Evolutionary conservation across 1,140 invertebrate genomes (phyloP), one percentile per base, ranked within the genome.

Genomic region (Drosophila jambulina): DNA sequence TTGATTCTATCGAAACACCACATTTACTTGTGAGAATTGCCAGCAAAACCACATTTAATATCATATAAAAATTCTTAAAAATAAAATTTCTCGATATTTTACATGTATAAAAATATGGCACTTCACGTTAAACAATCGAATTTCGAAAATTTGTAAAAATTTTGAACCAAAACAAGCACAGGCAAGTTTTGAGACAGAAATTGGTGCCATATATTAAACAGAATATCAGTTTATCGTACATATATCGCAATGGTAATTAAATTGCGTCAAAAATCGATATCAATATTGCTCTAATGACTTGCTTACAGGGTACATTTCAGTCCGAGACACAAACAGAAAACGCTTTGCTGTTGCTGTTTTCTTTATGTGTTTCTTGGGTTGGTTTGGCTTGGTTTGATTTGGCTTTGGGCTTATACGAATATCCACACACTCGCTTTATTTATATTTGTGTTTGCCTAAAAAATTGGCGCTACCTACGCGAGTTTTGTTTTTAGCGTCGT

Each of bases 391-490:
- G 56, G 43, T 69, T 72, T 68, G 43, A 42, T 71, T 60, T 70
- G 57, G 57, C 63, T 48, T 27, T 42, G 21, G 27, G 29, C 62
- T 65, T 45, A 57, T 60, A 43, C 56, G 57, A 59, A 59, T 53
- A 56, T 25, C 49, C 49, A 38, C 53, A 25, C 42, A 23, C 45
- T 25, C 40, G 27, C 36, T 42, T 29, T 23, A 42, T 65, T 65
- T 59, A 43, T 25, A 51, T 57, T 61, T 62, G 46, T 67, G 46
- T 88, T 88, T 87, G 84, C 72, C 77, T 88, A 80, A 87, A 88
- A 87, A 87, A 88, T 87, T 88, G 72, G 58, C 68, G 72, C 84
- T 87, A 88, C 84, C 84, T 87, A 87, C 84, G 84, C 84, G 62
- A 70, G 60, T 79, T 74, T 88, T 84, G 84, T 88, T 88, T 87